Evolutionary conservation across 2,888 invertebrate species (phyloP).

Genomic region (Pinctada fucata): DNA sequence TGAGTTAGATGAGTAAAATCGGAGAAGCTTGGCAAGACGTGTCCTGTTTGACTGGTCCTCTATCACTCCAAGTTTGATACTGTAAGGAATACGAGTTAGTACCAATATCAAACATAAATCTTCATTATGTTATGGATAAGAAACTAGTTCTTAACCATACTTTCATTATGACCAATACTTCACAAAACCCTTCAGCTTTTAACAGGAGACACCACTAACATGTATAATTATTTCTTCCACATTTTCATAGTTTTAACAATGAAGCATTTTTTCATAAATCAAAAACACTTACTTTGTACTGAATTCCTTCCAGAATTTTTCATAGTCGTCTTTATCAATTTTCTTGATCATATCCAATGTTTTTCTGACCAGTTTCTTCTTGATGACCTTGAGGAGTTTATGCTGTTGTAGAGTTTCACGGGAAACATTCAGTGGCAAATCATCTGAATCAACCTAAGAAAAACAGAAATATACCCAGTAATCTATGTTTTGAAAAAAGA

Average conservation of each 20-base stretch:
- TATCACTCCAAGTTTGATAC: conserved; percentile 95
- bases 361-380: conserved; percentile 98
- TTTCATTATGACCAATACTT: too few relatives aligned
- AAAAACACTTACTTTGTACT: conserved; percentile 88
- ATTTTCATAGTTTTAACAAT: too few relatives aligned
- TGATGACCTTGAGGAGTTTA: conserved; percentile 98
- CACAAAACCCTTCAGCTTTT: too few relatives aligned
- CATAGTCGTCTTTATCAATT: conserved; percentile 91
- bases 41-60: conserved; percentile 98
- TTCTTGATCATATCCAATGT: conserved; percentile 99
- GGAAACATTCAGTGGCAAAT: conserved; percentile 97
- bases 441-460: conserved; percentile 91
- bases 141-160: too few relatives aligned
- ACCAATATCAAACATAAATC: too few relatives aligned
- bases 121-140: too few relatives aligned
- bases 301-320: conserved; percentile 99
- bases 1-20: conserved; percentile 88
- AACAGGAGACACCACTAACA: too few relatives aligned
- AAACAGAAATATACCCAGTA: neutral
- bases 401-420: conserved; percentile 99
- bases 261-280: too few relatives aligned
- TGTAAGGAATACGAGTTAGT: conserved; percentile 71
- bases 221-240: too few relatives aligned
- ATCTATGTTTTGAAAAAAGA: too few relatives aligned
- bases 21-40: conserved; percentile 94